Base-by-base conservation (phyloP, 2,797 vertebrate species). In the Hydrophis major region DNA sequence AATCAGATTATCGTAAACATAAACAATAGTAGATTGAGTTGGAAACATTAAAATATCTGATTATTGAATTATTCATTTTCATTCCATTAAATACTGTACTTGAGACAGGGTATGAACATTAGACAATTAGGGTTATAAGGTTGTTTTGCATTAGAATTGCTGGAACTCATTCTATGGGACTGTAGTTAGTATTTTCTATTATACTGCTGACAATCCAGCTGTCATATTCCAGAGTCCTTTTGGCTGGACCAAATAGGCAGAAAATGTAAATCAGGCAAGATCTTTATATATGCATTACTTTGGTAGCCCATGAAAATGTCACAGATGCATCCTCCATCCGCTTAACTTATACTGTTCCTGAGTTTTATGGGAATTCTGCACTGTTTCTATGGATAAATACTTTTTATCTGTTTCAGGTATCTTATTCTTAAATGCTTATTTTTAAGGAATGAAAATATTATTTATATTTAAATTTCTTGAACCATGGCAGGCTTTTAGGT, bases 1-100 rank as follows among this genome's bases (percentile, higher is more conserved):
- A 59, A 86, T 88, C 32, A 96, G 59, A 37, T 94, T 89, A 60
- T 93, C 63, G 12, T 57, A 92, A 93, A 22, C 0, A 0, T 60
- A 25, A 89, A 53, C 50, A 57, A 94, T 96, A 95, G 94, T 93
- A 93, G 53, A 59, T 87, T 86, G 11, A 11, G 87, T 13, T 86
- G 95, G 93, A 88, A 74, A 93, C 89, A 86, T 18, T 89, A 55
- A 66, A 59, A 66, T 28, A 91, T 32, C 28, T 69, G 37, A 63
- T 92, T 94, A 93, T 94, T 95, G 4, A 92, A 94, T 89, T 57
- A 88, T 66, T 96, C 89, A 94, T 96, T 94, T 95, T 95, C 92
- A 92, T 90, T 94, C 95, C 96, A 95, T 95, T 93, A 93, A 93
- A 91, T 78, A 56, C 86, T 11, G 53, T 53, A 28, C 37, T 55